phyloP scores from a whole-genome alignment of 1,140 invertebrate species.

The Sarcophaga bullata region DNA sequence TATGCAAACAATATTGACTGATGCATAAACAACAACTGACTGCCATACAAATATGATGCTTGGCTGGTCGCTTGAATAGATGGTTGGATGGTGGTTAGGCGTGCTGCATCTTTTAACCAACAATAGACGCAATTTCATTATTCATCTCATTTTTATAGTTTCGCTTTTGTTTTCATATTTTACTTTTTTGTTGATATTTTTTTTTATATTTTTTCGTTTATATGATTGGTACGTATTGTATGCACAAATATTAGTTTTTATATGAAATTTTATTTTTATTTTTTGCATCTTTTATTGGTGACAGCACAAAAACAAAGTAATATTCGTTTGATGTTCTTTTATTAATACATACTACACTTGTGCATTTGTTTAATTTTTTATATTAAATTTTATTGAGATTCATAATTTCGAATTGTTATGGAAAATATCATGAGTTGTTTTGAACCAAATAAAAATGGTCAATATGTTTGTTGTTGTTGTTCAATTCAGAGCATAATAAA shows the following conservation, averaged over 20 bases:
- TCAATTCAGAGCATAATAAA: too few relatives aligned
- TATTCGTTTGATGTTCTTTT: too few relatives aligned
- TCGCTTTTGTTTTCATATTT: neutral
- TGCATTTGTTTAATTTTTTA: too few relatives aligned
- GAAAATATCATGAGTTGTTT: too few relatives aligned
- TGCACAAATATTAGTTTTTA: neutral
- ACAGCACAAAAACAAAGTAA: too few relatives aligned
- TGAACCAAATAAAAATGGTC: too few relatives aligned
- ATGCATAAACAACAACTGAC: neutral
- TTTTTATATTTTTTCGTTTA: neutral
- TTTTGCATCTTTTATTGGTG: too few relatives aligned
- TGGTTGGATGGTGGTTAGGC: neutral
- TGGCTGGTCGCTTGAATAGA: neutral
- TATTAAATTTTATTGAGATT: too few relatives aligned
- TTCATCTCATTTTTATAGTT: neutral
- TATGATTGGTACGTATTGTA: neutral
- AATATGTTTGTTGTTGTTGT: too few relatives aligned
- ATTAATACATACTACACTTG: too few relatives aligned
- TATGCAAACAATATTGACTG: conserved; percentile 22
- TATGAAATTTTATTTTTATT: neutral
- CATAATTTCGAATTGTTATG: too few relatives aligned
- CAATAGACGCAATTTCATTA: conserved; percentile 13
- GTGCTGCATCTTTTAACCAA: neutral
- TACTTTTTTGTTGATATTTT: neutral
- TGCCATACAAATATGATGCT: too few relatives aligned